A percentile compares a stretch with the other conserved stretches of the same genome.
phyloP scores from a whole-genome alignment of 1,140 invertebrate species.

The Brachionus rotundiformis region DNA sequence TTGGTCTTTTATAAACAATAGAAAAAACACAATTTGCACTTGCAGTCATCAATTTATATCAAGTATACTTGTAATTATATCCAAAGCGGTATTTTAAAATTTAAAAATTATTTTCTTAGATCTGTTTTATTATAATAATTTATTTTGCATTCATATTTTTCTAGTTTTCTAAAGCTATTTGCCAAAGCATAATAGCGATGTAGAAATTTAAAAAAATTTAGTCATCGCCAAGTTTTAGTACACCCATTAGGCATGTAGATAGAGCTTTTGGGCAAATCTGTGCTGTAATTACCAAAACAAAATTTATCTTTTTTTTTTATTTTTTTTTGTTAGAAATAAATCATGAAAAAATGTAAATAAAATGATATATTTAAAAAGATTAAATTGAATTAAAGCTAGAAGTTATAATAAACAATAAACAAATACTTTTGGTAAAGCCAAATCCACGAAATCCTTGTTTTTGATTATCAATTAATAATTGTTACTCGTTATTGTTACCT shows the following conservation, averaged over 20 bases:
- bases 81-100: conserved; percentile 9
- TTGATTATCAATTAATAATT: not conserved
- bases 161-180: not conserved
- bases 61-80: not conserved
- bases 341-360: conserved; percentile 51
- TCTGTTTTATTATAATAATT: not conserved
- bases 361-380: conserved; percentile 31
- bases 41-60: not conserved
- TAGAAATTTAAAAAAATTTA: not conserved
- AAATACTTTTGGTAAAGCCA: conserved; percentile 14
- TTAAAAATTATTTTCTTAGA: not conserved
- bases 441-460: conserved; percentile 12
- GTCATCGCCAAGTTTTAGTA: not conserved
- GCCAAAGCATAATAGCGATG: not conserved
- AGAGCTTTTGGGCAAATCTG: not conserved
- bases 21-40: not conserved
- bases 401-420: conserved; percentile 27
- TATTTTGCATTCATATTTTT: not conserved
- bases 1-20: not conserved
- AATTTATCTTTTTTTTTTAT: not conserved
- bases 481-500: not conserved
- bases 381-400: conserved; percentile 42
- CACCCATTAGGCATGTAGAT: not conserved
- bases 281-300: not conserved
- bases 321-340: not conserved